These are phyloP conservation scores for Tapirus indicus DNA, from an alignment of 2,797 vertebrate species.

Conservation along the genomic window DNA sequence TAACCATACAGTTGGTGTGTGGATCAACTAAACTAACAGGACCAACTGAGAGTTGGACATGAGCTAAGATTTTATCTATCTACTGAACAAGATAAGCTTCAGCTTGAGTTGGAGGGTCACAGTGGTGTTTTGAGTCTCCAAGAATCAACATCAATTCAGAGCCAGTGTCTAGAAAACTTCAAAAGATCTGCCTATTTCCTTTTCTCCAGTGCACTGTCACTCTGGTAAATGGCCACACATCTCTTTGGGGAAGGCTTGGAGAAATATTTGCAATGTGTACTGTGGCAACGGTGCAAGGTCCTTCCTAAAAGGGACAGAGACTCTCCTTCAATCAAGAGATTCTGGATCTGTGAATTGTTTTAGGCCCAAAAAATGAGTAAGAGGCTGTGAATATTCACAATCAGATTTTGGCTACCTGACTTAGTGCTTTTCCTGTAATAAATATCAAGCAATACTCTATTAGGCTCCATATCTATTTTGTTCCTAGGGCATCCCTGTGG, in stretches of 20 bases:
- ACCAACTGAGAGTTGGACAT: not conserved
- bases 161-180: not conserved
- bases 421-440: not conserved
- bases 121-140: not conserved
- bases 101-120: not conserved
- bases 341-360: not conserved
- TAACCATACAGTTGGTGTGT: not conserved
- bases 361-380: not conserved
- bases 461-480: not conserved
- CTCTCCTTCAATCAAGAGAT: not conserved
- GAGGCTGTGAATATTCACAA: not conserved
- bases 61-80: not conserved
- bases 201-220: not conserved
- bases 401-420: not conserved
- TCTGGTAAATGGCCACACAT: not conserved
- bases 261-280: not conserved
- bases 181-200: not conserved
- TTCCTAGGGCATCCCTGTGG: not conserved
- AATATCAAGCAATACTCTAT: not conserved
- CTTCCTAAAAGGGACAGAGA: not conserved
- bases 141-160: not conserved
- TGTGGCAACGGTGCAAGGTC: not conserved
- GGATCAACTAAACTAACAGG: not conserved
- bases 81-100: not conserved
- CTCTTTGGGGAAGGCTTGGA: not conserved